Percentiles rank a stretch among this genome's conserved stretches.
These are phyloP conservation scores for Ornithoptera alexandrae DNA, from an alignment of 2,888 invertebrate species.

Conservation along the genomic window DNA sequence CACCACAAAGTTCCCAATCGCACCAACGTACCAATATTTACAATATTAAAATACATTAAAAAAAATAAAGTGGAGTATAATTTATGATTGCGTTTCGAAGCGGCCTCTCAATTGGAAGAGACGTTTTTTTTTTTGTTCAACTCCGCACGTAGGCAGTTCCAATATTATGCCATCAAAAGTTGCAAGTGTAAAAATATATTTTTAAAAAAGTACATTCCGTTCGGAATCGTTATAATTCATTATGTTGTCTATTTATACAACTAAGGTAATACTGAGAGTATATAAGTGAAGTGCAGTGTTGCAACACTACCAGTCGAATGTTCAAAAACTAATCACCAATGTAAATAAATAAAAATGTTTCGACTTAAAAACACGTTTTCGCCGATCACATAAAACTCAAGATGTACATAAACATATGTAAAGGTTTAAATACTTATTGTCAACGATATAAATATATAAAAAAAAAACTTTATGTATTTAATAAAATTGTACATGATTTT, in stretches of 20 bases:
- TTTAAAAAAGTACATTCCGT: conserved; percentile 9
- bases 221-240: conserved; percentile 16
- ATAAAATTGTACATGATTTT: background rate
- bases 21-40: conserved; percentile 6
- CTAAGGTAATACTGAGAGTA: conserved; percentile 29
- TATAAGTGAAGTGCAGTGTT: conserved; percentile 11
- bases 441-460: conserved; percentile 17
- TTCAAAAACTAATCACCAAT: conserved; percentile 2
- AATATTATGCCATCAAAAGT: conserved; percentile 2
- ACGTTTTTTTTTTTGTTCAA: background rate
- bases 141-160: conserved; percentile 12
- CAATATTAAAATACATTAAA: conserved; percentile 1
- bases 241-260: conserved; percentile 20
- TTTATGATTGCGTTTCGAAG: background rate
- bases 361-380: conserved; percentile 4
- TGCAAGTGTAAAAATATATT: conserved; percentile 19
- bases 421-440: conserved; percentile 27
- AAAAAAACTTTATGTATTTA: conserved; percentile 15
- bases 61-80: conserved; percentile 11
- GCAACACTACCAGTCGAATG: conserved; percentile 1
- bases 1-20: background rate
- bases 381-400: conserved; percentile 12
- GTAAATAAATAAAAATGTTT: conserved; percentile 11
- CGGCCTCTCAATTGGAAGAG: background rate
- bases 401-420: conserved; percentile 8